A percentile compares a stretch with the other conserved stretches of the same genome.
phyloP scores from a whole-genome alignment of 2,888 invertebrate genomes.

The Platycnemis pennipes region DNA sequence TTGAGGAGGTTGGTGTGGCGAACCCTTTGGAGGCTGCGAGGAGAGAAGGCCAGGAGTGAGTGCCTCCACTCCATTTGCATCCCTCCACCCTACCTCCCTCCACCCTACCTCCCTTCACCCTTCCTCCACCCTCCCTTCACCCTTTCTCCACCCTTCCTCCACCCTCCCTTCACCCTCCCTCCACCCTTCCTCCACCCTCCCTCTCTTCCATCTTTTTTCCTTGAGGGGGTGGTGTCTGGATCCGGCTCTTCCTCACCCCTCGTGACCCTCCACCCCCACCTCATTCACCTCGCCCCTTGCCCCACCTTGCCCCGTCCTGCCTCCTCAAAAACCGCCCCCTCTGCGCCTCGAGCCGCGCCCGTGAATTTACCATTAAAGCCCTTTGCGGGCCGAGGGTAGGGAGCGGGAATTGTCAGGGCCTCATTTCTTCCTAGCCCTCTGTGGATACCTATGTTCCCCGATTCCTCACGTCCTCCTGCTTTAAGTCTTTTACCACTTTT shows the following conservation, averaged over 20 bases:
- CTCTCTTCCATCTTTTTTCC: no score
- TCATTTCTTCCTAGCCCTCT: not conserved
- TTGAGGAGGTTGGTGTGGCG: not conserved
- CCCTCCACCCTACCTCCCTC: not conserved
- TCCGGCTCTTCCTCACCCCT: not conserved
- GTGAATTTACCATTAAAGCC: not conserved
- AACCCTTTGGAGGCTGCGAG: not conserved
- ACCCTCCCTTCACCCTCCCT: no score
- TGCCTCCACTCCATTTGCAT: conserved; percentile 31
- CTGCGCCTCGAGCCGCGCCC: not conserved
- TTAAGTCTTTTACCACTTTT: not conserved
- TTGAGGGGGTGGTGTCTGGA: not conserved
- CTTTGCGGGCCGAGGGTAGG: not conserved
- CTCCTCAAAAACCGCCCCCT: not conserved
- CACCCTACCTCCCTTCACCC: no score
- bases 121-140: no score
- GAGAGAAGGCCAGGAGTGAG: not conserved
- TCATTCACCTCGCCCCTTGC: not conserved
- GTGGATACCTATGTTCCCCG: not conserved
- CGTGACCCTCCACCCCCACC: not conserved
- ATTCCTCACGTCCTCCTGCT: not conserved
- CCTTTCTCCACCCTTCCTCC: not conserved
- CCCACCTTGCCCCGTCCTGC: not conserved
- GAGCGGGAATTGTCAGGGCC: not conserved
- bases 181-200: no score